Conservation (phyloP, 2,113 vertebrate genomes). For the Atherinomorus stipes region DNA sequence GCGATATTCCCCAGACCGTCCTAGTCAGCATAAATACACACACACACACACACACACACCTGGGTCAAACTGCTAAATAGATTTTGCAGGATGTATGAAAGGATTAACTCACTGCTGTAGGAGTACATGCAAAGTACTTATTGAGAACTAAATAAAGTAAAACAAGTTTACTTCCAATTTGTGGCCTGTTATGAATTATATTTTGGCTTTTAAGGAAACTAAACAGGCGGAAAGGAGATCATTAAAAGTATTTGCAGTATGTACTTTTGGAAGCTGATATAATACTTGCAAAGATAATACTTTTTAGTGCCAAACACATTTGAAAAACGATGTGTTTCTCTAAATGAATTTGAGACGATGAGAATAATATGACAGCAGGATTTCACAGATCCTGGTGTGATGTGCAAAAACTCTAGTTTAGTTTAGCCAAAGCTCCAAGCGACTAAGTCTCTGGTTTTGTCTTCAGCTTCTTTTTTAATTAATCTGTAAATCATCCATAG, state of each 20-base stretch:
- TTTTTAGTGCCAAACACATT: neutral
- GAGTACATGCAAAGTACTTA: neutral
- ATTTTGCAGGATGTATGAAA: constrained; percentile 11
- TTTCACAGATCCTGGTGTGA: constrained; percentile 44
- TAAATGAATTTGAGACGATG: constrained; percentile 39
- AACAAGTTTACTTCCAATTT: constrained; percentile 1
- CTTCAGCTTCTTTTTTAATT: constrained; percentile 38
- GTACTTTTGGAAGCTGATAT: constrained; percentile 13
- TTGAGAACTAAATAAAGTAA: neutral
- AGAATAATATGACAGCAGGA: constrained; percentile 36
- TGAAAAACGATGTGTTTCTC: constrained; percentile 21
- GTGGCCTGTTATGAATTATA: constrained; percentile 2
- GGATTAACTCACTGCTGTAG: constrained; percentile 1
- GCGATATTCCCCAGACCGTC: constrained; percentile 56
- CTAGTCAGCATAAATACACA: constrained; percentile 40
- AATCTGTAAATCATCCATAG: constrained; percentile 46
- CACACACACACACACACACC: constrained; percentile 40
- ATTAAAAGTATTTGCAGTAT: constrained; percentile 16
- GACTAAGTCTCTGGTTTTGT: constrained; percentile 24
- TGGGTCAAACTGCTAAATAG: constrained; percentile 47
- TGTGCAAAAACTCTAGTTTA: constrained; percentile 17
- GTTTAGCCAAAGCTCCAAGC: constrained; percentile 26
- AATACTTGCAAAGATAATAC: neutral
- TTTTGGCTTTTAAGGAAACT: constrained; percentile 9
- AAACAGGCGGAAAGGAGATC: constrained; percentile 20